Evolutionary conservation across 2,888 invertebrate genomes (phyloP).

Genomic region (Scaptomyza parva): DNA sequence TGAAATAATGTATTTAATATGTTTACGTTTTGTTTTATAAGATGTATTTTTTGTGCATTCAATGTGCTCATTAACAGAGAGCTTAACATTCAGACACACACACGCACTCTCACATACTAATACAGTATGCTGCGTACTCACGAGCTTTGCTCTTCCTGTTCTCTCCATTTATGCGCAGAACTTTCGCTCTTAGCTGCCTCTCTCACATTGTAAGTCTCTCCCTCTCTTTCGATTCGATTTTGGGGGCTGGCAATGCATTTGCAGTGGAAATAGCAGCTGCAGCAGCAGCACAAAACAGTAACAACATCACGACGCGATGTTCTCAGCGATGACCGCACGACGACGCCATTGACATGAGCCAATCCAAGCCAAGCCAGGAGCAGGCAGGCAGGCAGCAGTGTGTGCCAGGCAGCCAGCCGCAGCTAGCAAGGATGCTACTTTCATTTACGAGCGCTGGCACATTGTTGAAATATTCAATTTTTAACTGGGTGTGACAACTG

Average conservation of each 20-base stretch:
- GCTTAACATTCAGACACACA: constrained; percentile 7
- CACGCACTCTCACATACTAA: not conserved
- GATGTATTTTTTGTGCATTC: not conserved
- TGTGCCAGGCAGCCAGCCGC: constrained; percentile 71
- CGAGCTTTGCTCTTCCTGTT: constrained; percentile 24
- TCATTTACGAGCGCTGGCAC: constrained; percentile 69
- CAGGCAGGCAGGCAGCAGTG: constrained; percentile 53
- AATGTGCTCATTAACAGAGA: constrained; percentile 46
- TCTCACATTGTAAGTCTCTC: constrained; percentile 7
- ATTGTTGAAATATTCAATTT: constrained; percentile 73
- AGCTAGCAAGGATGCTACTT: constrained; percentile 73
- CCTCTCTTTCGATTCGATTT: constrained; percentile 1
- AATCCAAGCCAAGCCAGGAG: constrained; percentile 11
- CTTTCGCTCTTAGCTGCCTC: constrained; percentile 29
- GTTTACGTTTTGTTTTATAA: not conserved
- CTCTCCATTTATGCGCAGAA: constrained; percentile 43
- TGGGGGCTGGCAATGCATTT: constrained; percentile 39
- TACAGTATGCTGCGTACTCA: not conserved
- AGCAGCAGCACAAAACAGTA: constrained; percentile 30
- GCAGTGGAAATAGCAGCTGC: constrained; percentile 36
- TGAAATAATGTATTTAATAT: not conserved
- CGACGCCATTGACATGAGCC: constrained; percentile 23
- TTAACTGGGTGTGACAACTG: constrained; percentile 78
- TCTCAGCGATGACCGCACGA: constrained; percentile 25
- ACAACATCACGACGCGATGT: constrained; percentile 45